Conservation (phyloP, 2,113 vertebrate genomes). For the Leptobrachium leishanense region DNA sequence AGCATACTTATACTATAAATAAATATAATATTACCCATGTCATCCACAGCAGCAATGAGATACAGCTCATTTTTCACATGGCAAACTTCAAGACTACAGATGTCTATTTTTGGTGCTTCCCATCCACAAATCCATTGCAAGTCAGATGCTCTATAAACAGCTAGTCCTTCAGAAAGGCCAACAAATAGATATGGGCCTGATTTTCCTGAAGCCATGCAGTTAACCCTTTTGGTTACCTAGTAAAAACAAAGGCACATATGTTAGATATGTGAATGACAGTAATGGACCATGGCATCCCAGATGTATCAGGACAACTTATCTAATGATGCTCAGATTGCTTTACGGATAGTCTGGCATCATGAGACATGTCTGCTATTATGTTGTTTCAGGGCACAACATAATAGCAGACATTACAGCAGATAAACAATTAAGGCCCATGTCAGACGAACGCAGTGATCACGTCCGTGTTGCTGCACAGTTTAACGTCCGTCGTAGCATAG, state of each 20-base stretch:
- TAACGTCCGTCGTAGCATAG: too few species aligned
- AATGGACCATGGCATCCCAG: too few species aligned
- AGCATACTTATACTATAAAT: background rate
- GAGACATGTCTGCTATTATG: too few species aligned
- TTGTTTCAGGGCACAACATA: too few species aligned
- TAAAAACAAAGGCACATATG: conserved; percentile 23
- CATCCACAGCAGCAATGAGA: conserved; percentile 75
- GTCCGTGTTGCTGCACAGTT: too few species aligned
- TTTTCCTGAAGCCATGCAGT: conserved; percentile 67
- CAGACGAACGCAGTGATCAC: too few species aligned
- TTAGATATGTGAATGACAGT: background rate
- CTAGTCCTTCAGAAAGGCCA: conserved; percentile 70
- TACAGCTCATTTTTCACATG: conserved; percentile 59
- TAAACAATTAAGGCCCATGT: too few species aligned
- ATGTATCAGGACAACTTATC: too few species aligned
- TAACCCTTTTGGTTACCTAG: conserved; percentile 71
- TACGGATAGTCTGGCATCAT: too few species aligned
- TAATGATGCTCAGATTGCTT: too few species aligned
- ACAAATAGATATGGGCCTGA: conserved; percentile 72
- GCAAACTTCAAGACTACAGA: conserved; percentile 66
- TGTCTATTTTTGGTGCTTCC: conserved; percentile 66
- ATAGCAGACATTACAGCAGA: too few species aligned
- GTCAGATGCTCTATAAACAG: conserved; percentile 62
- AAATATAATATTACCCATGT: conserved; percentile 70
- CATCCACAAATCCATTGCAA: conserved; percentile 58